Base-by-base conservation (phyloP, 2,113 vertebrate genomes). In the Ibidorhyncha struthersii region DNA sequence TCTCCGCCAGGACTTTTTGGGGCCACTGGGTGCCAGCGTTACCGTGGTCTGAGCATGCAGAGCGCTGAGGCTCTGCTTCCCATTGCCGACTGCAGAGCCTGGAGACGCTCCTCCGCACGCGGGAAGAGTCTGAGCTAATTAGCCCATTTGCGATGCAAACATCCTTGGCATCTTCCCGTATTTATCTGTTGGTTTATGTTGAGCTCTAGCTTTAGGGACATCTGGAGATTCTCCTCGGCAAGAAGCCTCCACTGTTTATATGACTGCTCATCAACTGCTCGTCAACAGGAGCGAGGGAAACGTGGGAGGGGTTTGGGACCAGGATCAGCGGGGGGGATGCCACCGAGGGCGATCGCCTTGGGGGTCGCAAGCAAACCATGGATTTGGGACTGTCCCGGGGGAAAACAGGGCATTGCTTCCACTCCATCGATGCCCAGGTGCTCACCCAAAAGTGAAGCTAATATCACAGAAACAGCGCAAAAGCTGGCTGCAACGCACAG, bases 111-210 rank as follows among this genome's bases (percentile, higher is more conserved):
- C 10, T 58, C 21, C 3, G 29, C 14, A 1, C 4, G 4, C 30
- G 26, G 38, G 10, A 66, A 71, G 34, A 53, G 71, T 4, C 34
- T 6, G 65, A 61, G 49, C 40, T 82, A 73, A 95, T 13, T 19
- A 74, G 52, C 40, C 72, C 8, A 52, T 93, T 90, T 89, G 53
- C 12, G 20, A 53, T 41, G 80, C 69, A 96, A 97, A 95, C 79
- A 94, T 77, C 93, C 58, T 62, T n/a, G 89, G 90, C 56, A 16
- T 71, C 61, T 67, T 80, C 88, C 94, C 71, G 36, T 61, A 69
- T 95, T 95, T 62, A 43, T 93, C 93, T 77, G 49, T 56, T 86
- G 96, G 96, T 94, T 96, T 58, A 18, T 16, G 58, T 78, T n/a
- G 8, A 58, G 85, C 86, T 87, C 41, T 27, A 80, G 65, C 90